Conservation (phyloP, 2,888 invertebrate species). For the Aethes cnicana region DNA sequence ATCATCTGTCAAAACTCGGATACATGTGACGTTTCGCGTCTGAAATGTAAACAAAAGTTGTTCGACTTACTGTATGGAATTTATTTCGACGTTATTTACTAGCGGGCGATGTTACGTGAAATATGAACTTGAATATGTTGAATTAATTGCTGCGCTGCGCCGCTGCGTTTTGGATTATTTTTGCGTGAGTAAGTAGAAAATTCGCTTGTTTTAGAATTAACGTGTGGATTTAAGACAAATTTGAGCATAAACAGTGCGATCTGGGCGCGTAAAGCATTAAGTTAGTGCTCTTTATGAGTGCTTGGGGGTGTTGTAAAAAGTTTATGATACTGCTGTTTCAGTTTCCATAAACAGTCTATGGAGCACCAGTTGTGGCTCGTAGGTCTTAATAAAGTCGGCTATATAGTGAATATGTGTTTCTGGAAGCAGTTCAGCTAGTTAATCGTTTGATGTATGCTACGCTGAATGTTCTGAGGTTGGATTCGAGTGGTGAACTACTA, state of each 20-base stretch:
- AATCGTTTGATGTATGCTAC: slow-evolving; percentile 1
- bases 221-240: slow-evolving; percentile 47
- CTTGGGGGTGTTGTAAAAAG: slow-evolving; percentile 48
- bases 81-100: slow-evolving; percentile 70
- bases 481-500: neutral
- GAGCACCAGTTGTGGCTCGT: slow-evolving; percentile 25
- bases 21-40: slow-evolving; percentile 78
- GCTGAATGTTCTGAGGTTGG: neutral
- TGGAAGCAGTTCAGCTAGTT: slow-evolving; percentile 1
- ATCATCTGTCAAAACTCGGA: slow-evolving; percentile 78
- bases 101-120: slow-evolving; percentile 63
- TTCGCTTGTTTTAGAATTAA: slow-evolving; percentile 51
- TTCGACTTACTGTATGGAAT: slow-evolving; percentile 53
- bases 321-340: slow-evolving; percentile 47
- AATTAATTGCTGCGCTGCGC: slow-evolving; percentile 71
- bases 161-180: slow-evolving; percentile 69
- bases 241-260: slow-evolving; percentile 49
- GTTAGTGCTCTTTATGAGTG: slow-evolving; percentile 50
- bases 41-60: slow-evolving; percentile 78
- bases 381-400: slow-evolving; percentile 25
- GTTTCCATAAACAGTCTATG: slow-evolving; percentile 45
- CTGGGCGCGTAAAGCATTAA: slow-evolving; percentile 47
- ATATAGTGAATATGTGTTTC: slow-evolving; percentile 8
- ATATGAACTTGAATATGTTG: slow-evolving; percentile 74
- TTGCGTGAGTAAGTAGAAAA: slow-evolving; percentile 71